Evolutionary conservation across 2,888 invertebrate species (phyloP), one percentile per base, ranked within the genome.

Genomic region (Aradus depressus): DNA sequence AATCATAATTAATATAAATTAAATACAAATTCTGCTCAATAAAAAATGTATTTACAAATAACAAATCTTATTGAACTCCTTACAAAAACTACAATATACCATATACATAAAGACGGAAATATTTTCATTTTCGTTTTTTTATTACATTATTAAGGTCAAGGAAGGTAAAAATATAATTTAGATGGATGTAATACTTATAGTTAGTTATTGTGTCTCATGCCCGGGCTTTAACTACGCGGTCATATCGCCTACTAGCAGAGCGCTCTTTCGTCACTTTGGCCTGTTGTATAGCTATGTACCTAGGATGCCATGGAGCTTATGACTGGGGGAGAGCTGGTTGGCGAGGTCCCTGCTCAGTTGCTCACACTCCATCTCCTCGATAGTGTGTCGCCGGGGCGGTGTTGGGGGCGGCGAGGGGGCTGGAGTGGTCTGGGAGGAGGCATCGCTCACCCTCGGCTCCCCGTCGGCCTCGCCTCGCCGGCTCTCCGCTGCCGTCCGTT

Each of bases 351-450:
- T 69, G 38, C 77, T 76, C 56, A 84, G 70, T 61, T 77, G 73
- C 64, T 87, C 86, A 69, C 84, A 86, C 61, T 84, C 85, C 59
- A 84, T 74, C 67, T 87, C 87, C 65, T 86, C 85, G 58, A 79
- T 75, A 38, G 77, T 70, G 60, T 79, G 79, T 62, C 75, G 76
- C 55, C 80, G 72, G 2, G 72, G 71, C 32, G 69, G 67, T 18
- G 75, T 66, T 37, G 74, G 70, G 26, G 66, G 60, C 43, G 65
- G 67, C 2, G 65, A 65, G 22, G 63, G 64, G 34, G 55, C 31
- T 63, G 53, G 56, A 57, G 56, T 69, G 64, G 77, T 76, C 61
- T 76, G 75, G 37, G 75, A 75, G 34, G 74, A 72, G 12, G 76
- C 77, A 64, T 81, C 81, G 39, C 54, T 60, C 16, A 78, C 80